These are phyloP conservation scores for Cebus imitator DNA, from an alignment of 2,113 vertebrate genomes.

Conservation along the genomic window DNA sequence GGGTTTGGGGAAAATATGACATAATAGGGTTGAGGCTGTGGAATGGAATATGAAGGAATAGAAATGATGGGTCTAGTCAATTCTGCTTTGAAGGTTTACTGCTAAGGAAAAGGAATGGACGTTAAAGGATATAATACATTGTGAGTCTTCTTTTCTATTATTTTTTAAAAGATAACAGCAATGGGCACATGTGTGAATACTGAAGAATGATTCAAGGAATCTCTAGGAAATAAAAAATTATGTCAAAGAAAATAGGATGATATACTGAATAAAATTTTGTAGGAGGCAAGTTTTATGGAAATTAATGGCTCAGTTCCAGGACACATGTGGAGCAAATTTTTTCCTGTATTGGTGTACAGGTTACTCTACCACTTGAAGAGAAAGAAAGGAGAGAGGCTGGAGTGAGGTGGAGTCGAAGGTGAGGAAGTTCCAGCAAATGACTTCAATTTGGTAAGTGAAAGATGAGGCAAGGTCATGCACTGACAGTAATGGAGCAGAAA, in stretches of 20 bases:
- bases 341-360: neutral
- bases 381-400: neutral
- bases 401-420: neutral
- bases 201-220: neutral
- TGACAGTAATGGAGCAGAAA: neutral
- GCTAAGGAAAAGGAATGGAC: neutral
- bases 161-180: neutral
- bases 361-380: neutral
- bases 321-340: neutral
- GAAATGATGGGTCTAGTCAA: neutral
- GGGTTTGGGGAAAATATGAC: neutral
- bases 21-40: neutral
- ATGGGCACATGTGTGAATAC: neutral
- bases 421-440: accelerated
- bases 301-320: neutral
- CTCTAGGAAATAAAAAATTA: neutral
- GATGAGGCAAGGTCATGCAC: neutral
- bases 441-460: neutral
- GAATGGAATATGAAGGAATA: neutral
- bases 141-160: no score
- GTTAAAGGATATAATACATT: no score
- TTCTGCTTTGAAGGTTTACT: neutral
- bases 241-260: neutral
- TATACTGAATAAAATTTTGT: neutral
- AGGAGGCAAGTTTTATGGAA: neutral